These are phyloP conservation scores for Manis pentadactyla DNA, from an alignment of 2,797 vertebrate species.

Conservation along the genomic window DNA sequence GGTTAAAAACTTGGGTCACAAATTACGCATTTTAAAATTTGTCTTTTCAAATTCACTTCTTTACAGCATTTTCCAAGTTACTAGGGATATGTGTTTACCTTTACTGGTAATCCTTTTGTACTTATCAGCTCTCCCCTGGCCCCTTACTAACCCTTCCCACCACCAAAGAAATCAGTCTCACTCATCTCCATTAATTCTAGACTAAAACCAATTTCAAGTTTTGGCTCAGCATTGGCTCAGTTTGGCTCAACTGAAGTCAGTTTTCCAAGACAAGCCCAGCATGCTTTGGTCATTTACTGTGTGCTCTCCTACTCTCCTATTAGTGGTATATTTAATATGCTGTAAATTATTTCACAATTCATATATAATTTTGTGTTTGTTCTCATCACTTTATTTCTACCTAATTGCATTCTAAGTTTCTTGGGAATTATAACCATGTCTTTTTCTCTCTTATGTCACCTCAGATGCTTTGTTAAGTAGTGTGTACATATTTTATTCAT, in stretches of 20 bases:
- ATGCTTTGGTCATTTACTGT: not conserved
- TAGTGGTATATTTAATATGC: not conserved
- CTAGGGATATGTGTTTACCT: not conserved
- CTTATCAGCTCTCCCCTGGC: no score
- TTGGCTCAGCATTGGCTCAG: not conserved
- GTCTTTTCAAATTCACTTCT: constrained; percentile 6
- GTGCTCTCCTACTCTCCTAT: not conserved
- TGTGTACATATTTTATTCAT: not conserved
- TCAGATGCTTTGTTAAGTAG: not conserved
- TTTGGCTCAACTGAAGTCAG: not conserved
- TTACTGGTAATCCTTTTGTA: not conserved
- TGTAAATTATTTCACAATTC: not conserved
- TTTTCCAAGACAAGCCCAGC: not conserved
- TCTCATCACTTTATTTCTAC: not conserved
- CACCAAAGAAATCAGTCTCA: not conserved
- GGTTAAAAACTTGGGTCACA: not conserved
- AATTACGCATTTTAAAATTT: constrained; percentile 17
- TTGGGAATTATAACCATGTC: not conserved
- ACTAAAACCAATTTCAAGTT: not conserved
- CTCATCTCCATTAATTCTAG: not conserved
- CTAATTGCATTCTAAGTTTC: not conserved
- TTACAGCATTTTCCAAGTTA: not conserved
- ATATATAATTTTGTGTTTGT: not conserved
- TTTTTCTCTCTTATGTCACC: constrained; percentile 7
- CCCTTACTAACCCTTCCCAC: not conserved